Base-by-base conservation (phyloP, 2,797 vertebrate genomes). In the Mus spretus region DNA sequence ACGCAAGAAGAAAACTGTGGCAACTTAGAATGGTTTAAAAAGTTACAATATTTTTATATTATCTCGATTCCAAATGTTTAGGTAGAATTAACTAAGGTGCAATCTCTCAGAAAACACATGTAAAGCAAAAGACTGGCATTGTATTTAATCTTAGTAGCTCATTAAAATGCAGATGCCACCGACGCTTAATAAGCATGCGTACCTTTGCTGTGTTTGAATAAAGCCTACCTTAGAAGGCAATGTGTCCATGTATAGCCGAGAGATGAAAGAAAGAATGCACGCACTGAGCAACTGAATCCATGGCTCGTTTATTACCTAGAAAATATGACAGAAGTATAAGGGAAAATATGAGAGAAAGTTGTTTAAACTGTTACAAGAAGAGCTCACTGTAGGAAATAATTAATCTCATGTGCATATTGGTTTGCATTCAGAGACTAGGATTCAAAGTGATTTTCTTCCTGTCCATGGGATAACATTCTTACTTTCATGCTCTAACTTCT, bases 81-180 rank as follows among this genome's bases (percentile, higher is more conserved):
- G 19, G 15, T 31, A 79, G 40, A 87, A 5, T 26, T 84, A 80
- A 81, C 37, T 65, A 74, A 93, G 78, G 70, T 10, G 0, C 7
- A 65, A 6, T 77, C 92, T 87, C 63, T 84, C 44, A 90, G 55
- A 79, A 53, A 47, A 59, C 3, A 80, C 17, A 65, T 24, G 15
- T 24, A 47, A 89, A 90, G 17, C 31, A 55, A 79, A 94, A 81
- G 20, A 40, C 3, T 19, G 28, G 12, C 22, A 44, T 75, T 95
- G 91, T 90, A 89, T 93, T 87, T 84, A 24, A 80, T 79, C 17
- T 47, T 86, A 93, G 61, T 80, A 85, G 83, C 20, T 86, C 31
- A 75, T 47, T 26, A n/a, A 70, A 92, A 90, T 55, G 15, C 34
- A 84, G 20, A 14, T 34, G 10, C 7, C 37, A 34, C 55, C 93